These are phyloP conservation scores for Lithodes maja DNA, from an alignment of 2,888 invertebrate species.

Conservation along the genomic window DNA sequence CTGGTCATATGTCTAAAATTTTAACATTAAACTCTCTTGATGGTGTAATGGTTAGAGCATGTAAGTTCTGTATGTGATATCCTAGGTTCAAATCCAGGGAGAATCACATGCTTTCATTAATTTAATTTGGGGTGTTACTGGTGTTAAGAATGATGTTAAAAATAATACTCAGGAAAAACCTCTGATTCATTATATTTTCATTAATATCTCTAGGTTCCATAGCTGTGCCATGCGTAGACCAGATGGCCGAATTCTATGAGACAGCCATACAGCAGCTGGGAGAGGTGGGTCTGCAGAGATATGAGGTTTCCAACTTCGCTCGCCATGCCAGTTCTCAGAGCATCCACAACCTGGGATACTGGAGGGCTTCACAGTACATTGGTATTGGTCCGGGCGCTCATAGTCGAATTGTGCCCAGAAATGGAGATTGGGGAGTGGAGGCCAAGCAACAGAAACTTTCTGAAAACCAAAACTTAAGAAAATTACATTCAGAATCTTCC, in stretches of 20 bases:
- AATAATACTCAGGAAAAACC: too few species aligned
- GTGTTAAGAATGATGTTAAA: too few species aligned
- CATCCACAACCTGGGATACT: conserved; percentile 70
- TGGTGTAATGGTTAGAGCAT: too few species aligned
- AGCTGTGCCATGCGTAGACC: conserved; percentile 28
- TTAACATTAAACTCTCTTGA: too few species aligned
- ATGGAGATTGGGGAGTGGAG: not conserved
- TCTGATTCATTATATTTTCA: not conserved
- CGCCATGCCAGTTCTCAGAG: conserved; percentile 49
- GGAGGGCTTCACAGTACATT: conserved; percentile 71
- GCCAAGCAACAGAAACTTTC: too few species aligned
- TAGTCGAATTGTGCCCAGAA: conserved; percentile 59
- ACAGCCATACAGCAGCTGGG: conserved; percentile 14
- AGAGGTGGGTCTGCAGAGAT: conserved; percentile 38
- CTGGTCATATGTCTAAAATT: too few species aligned
- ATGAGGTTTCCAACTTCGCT: conserved; percentile 71
- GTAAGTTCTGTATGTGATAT: too few species aligned
- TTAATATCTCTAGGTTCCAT: conserved; percentile 33
- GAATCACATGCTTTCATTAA: too few species aligned
- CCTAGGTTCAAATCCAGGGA: too few species aligned
- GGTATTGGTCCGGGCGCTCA: conserved; percentile 72
- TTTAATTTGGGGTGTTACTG: too few species aligned
- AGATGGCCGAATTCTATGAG: conserved; percentile 44
- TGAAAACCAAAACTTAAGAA: too few species aligned
- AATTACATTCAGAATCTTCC: too few species aligned